Evolutionary conservation across 2,797 vertebrate species (phyloP).

Genomic region (Sebastes vulpes): DNA sequence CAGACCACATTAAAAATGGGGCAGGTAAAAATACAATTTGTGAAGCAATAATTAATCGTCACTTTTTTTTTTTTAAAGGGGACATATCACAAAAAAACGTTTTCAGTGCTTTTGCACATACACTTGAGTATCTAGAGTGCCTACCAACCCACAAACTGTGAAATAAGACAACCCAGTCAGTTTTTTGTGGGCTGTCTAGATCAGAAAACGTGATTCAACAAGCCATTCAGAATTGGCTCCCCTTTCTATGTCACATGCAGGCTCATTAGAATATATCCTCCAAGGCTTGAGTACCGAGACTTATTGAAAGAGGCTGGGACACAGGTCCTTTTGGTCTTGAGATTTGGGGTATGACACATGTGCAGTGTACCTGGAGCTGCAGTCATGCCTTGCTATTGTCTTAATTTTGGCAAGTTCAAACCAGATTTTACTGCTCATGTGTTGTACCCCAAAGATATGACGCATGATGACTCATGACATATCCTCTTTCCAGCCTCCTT

Average conservation of each 20-base stretch:
- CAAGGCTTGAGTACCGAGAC: background rate
- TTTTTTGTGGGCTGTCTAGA: background rate
- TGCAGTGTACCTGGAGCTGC: too few relatives aligned
- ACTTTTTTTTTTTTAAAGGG: background rate
- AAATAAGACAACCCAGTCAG: background rate
- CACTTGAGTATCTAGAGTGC: background rate
- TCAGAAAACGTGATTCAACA: background rate
- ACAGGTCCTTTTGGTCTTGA: too few relatives aligned
- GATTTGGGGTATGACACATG: too few relatives aligned
- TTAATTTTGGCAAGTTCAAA: too few relatives aligned
- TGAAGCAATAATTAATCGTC: background rate
- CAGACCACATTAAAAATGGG: background rate
- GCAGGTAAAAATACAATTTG: background rate
- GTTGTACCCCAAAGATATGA: too few relatives aligned
- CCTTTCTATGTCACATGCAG: background rate
- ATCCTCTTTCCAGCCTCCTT: too few relatives aligned
- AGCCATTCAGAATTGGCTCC: background rate
- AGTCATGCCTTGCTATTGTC: too few relatives aligned
- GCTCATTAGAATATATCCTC: background rate
- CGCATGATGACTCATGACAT: too few relatives aligned
- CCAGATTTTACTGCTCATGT: too few relatives aligned
- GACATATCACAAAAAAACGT: fast-evolving
- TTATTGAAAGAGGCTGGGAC: too few relatives aligned
- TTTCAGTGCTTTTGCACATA: background rate
- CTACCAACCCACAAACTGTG: background rate